Conservation (phyloP, 2,797 vertebrate species). For the Anolis apletophallus region DNA sequence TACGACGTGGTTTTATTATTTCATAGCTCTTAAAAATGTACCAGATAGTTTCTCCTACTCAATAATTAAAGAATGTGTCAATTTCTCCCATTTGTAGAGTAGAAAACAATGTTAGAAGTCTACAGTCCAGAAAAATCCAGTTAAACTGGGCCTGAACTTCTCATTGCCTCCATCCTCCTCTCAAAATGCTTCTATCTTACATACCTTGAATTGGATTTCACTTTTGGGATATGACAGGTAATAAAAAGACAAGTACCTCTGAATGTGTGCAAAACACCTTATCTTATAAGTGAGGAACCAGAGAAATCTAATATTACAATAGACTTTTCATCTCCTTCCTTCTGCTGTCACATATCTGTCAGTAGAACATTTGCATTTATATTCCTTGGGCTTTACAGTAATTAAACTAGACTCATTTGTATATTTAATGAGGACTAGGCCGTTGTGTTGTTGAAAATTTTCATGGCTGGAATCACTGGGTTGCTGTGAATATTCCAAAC, state of each 20-base stretch:
- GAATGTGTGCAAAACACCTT: not conserved
- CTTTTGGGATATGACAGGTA: not conserved
- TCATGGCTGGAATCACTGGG: too few species aligned
- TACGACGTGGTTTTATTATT: not conserved
- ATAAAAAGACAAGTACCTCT: not conserved
- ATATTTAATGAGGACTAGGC: not conserved
- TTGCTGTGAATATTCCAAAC: too few species aligned
- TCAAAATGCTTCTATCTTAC: not conserved
- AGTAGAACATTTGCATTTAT: not conserved
- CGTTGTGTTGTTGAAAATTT: not conserved
- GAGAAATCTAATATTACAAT: not conserved
- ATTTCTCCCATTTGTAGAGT: not conserved
- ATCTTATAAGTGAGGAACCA: not conserved
- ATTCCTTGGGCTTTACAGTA: too few species aligned
- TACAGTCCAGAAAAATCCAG: not conserved
- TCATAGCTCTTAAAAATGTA: slow-evolving; percentile 13
- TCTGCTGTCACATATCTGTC: not conserved
- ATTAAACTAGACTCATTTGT: too few species aligned
- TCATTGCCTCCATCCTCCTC: not conserved
- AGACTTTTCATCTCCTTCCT: not conserved
- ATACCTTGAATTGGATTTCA: not conserved
- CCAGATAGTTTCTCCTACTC: not conserved
- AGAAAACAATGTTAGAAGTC: not conserved
- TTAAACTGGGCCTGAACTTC: not conserved
- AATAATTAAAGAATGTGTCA: not conserved